Conservation (phyloP, 1,140 invertebrate genomes). For the Cotesia typhae region DNA sequence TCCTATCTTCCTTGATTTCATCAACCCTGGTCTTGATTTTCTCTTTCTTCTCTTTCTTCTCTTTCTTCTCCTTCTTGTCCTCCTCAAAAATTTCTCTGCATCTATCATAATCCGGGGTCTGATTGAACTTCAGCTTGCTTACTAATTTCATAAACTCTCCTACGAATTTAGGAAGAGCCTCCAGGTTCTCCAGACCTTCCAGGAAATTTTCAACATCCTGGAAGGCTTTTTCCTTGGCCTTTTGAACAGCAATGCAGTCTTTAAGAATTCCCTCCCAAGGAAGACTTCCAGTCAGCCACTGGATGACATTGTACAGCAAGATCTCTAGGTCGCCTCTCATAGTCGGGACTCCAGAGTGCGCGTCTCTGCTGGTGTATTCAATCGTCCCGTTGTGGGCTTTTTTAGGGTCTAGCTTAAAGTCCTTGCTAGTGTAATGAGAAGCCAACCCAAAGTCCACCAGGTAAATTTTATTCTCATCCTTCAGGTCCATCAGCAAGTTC, state of each 20-base stretch:
- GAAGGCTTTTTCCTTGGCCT: slow-evolving; percentile 78
- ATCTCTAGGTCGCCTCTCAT: slow-evolving; percentile 92
- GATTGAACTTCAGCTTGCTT: slow-evolving; percentile 56
- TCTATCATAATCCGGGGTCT: too few relatives aligned
- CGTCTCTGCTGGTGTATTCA: slow-evolving; percentile 94
- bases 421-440: slow-evolving; percentile 75
- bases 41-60: neutral
- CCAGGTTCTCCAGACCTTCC: too few relatives aligned
- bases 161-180: slow-evolving; percentile 39
- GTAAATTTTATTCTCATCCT: slow-evolving; percentile 80
- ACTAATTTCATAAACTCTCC: slow-evolving; percentile 13
- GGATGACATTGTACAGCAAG: slow-evolving; percentile 89
- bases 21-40: neutral
- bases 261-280: slow-evolving; percentile 83
- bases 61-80: slow-evolving; percentile 10
- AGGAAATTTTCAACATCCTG: slow-evolving; percentile 69
- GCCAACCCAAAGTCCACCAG: slow-evolving; percentile 95
- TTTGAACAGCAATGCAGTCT: slow-evolving; percentile 73
- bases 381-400: slow-evolving; percentile 95
- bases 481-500: slow-evolving; percentile 83
- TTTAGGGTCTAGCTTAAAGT: slow-evolving; percentile 87
- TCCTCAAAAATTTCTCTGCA: neutral
- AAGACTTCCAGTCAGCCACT: slow-evolving; percentile 84
- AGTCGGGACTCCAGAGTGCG: slow-evolving; percentile 86
- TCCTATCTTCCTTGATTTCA: slow-evolving; percentile 21